Conservation (phyloP, 2,888 invertebrate genomes). For the Ptilodon capucinus region DNA sequence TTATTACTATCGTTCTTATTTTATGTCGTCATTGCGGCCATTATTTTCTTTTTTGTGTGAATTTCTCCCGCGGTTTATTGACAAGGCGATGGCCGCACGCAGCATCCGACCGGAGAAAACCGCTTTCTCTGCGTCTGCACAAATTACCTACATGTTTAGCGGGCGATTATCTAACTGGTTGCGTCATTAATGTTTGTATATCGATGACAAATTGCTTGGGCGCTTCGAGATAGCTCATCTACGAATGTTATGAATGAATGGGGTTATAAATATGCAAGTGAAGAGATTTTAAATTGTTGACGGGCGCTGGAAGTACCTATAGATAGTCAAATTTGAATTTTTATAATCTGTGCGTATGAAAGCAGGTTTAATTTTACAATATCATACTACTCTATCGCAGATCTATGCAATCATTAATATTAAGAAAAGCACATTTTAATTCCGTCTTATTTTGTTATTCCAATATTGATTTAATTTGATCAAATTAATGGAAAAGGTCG, state of each 20-base stretch:
- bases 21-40: background rate
- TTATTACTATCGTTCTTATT: background rate
- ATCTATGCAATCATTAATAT: too few relatives aligned
- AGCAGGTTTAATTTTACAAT: too few relatives aligned
- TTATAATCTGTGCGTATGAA: too few relatives aligned
- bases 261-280: too few relatives aligned
- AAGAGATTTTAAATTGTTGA: too few relatives aligned
- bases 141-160: constrained; percentile 38
- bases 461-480: background rate
- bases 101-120: constrained; percentile 44
- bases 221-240: background rate
- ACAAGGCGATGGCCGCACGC: constrained; percentile 22
- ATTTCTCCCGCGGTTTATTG: constrained; percentile 7
- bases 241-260: background rate
- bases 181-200: constrained; percentile 12
- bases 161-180: constrained; percentile 32
- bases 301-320: too few relatives aligned
- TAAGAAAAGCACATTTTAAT: too few relatives aligned
- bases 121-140: constrained; percentile 28
- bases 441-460: background rate
- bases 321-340: too few relatives aligned
- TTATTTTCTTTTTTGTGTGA: background rate
- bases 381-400: too few relatives aligned
- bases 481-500: background rate
- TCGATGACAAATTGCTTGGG: background rate